Conservation (phyloP, 2,113 vertebrate genomes). For the Bostrychus sinensis region DNA sequence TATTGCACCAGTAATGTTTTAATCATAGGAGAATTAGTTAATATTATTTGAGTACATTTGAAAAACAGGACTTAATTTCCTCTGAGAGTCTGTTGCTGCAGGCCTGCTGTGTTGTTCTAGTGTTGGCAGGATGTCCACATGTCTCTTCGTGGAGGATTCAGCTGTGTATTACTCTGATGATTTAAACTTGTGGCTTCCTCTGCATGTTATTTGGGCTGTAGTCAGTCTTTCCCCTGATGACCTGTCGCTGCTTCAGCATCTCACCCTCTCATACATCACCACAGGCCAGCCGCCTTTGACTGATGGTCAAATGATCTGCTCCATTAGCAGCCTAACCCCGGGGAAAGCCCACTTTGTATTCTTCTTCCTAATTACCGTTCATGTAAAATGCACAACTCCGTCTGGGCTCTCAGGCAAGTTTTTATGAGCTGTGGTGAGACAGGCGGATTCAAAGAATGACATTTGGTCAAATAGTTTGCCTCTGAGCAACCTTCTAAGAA, state of each 20-base stretch:
- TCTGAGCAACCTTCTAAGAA: constrained; percentile 3
- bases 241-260: constrained; percentile 29
- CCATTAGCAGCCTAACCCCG: constrained; percentile 44
- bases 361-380: constrained; percentile 53
- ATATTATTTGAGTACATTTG: constrained; percentile 33
- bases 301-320: constrained; percentile 59
- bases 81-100: constrained; percentile 31
- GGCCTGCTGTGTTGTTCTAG: background rate
- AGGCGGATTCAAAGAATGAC: constrained; percentile 20
- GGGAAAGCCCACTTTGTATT: constrained; percentile 37
- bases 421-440: constrained; percentile 46
- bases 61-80: constrained; percentile 35
- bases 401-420: constrained; percentile 44
- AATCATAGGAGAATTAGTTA: constrained; percentile 11
- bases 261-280: constrained; percentile 18
- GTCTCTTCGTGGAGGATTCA: constrained; percentile 2
- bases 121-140: constrained; percentile 11
- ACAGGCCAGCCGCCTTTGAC: constrained; percentile 31
- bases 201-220: constrained; percentile 32
- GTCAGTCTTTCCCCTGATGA: constrained; percentile 32
- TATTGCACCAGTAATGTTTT: constrained; percentile 27
- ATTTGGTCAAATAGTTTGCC: constrained; percentile 22
- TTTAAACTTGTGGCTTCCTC: constrained; percentile 2
- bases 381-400: constrained; percentile 51
- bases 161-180: background rate